Conservation (phyloP, 2,888 invertebrate species). For the Dasysyrphus tricinctus region DNA sequence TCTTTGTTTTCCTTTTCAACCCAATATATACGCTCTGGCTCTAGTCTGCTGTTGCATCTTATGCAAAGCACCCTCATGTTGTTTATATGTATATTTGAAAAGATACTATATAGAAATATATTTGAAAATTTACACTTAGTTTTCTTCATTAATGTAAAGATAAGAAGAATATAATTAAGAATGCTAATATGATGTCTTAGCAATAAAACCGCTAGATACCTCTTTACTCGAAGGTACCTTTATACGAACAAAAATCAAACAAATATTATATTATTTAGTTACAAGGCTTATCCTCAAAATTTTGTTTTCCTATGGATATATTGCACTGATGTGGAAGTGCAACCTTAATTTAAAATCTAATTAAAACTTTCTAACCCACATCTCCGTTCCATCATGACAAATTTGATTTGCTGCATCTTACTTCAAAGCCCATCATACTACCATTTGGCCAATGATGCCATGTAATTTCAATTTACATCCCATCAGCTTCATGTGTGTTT, state of each 20-base stretch:
- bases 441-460: constrained; percentile 59
- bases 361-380: constrained; percentile 61
- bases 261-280: background rate
- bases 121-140: too few relatives aligned
- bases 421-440: constrained; percentile 35
- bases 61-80: too few relatives aligned
- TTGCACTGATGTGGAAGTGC: background rate
- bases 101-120: too few relatives aligned
- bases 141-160: too few relatives aligned
- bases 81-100: too few relatives aligned
- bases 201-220: too few relatives aligned
- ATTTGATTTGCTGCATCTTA: constrained; percentile 55
- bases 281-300: constrained; percentile 16
- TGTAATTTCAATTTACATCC: constrained; percentile 64
- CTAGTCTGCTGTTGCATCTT: too few relatives aligned
- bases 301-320: background rate
- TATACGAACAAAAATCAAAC: background rate
- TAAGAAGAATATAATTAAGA: background rate
- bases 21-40: too few relatives aligned
- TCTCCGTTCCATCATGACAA: constrained; percentile 50
- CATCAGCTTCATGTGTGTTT: constrained; percentile 44
- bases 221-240: background rate
- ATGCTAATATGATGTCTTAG: background rate
- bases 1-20: too few relatives aligned
- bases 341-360: constrained; percentile 56